These are phyloP conservation scores for Daphoenositta chrysoptera DNA, from an alignment of 2,113 vertebrate genomes.

Conservation along the genomic window DNA sequence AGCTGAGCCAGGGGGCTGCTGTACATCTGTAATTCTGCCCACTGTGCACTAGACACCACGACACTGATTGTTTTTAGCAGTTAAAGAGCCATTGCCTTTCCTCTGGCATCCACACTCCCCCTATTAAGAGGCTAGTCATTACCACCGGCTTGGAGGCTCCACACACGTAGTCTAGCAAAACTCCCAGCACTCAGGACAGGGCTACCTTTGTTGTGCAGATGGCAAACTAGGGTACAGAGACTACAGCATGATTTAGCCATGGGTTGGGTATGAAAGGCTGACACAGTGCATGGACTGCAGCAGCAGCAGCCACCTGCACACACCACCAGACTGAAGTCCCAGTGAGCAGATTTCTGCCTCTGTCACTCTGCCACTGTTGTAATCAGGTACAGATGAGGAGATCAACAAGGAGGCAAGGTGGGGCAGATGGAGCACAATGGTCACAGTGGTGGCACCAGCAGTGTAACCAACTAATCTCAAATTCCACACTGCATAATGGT, in stretches of 20 bases:
- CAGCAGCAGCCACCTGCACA: not conserved
- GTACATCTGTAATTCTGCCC: slow-evolving; percentile 16
- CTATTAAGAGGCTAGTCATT: not conserved
- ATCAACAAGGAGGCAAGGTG: not conserved
- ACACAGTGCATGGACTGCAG: not conserved
- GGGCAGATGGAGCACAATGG: not conserved
- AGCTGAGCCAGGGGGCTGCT: not conserved
- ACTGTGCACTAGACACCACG: slow-evolving; percentile 29
- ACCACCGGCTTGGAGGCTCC: not conserved
- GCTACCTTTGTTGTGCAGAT: not conserved
- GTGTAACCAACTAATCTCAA: not conserved
- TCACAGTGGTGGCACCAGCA: not conserved
- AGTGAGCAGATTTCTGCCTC: not conserved
- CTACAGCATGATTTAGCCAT: not conserved
- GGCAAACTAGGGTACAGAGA: not conserved
- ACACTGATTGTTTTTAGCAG: not conserved
- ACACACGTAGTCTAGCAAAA: not conserved
- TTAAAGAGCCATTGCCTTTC: not conserved
- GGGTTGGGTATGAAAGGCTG: not conserved
- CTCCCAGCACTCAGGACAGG: not conserved
- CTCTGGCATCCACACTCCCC: not conserved
- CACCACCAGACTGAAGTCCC: not conserved
- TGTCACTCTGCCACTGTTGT: not conserved
- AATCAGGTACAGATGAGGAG: not conserved
- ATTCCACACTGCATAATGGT: not conserved